A percentile compares a stretch with the other conserved stretches of the same genome.
Conservation (phyloP, 2,797 vertebrate species). For the Coccyzus lansbergi region DNA sequence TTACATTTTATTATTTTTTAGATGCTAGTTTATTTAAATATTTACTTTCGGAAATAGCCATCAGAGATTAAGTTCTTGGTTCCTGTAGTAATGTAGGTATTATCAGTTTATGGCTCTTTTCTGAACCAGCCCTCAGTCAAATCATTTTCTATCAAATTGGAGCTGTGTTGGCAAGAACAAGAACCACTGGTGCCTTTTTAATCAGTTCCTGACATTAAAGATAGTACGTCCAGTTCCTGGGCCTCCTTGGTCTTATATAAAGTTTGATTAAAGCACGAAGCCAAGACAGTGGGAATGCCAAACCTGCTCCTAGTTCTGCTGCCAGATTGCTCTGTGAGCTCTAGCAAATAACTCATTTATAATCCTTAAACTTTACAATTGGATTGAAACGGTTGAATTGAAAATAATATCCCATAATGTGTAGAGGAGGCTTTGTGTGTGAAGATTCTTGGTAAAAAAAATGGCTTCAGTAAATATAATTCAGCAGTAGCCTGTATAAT, state of each 20-base stretch:
- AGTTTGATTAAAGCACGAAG: slow-evolving; percentile 35
- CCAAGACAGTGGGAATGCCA: not conserved
- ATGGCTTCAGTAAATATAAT: not conserved
- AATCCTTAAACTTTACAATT: not conserved
- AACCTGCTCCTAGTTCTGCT: not conserved
- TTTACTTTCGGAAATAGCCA: slow-evolving; percentile 63
- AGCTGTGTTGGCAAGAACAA: slow-evolving; percentile 30
- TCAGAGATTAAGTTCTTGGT: slow-evolving; percentile 63
- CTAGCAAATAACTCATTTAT: not conserved
- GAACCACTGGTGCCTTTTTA: slow-evolving; percentile 37
- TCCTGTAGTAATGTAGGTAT: slow-evolving; percentile 57
- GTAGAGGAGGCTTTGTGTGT: not conserved
- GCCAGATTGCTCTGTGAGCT: not conserved
- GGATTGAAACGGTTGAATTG: not conserved
- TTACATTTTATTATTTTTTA: slow-evolving; percentile 62
- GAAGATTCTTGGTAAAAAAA: not conserved
- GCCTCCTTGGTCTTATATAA: slow-evolving; percentile 46
- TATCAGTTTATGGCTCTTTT: slow-evolving; percentile 59
- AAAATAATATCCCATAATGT: not conserved
- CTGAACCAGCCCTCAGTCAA: slow-evolving; percentile 13
- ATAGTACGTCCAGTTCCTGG: slow-evolving; percentile 16
- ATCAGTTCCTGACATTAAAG: slow-evolving; percentile 49
- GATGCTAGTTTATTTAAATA: slow-evolving; percentile 58
- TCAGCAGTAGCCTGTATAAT: not conserved
- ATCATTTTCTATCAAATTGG: slow-evolving; percentile 24